Evolutionary conservation across 2,888 invertebrate species (phyloP).

Genomic region (Rhodophaea formosa): DNA sequence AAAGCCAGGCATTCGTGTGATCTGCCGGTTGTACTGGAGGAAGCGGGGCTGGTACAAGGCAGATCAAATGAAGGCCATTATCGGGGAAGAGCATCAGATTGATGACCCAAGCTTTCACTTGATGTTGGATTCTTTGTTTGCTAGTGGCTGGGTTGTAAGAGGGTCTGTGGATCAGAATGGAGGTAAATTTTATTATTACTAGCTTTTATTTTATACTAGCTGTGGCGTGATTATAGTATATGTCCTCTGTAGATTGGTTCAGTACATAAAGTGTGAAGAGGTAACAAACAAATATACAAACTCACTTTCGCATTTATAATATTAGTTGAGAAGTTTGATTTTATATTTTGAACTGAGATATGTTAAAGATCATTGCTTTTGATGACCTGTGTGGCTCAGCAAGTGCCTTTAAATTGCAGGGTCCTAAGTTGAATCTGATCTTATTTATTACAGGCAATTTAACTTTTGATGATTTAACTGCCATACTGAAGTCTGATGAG

Average conservation of each 20-base stretch:
- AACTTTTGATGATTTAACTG: slow-evolving; percentile 33
- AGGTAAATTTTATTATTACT: slow-evolving; percentile 26
- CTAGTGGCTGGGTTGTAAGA: slow-evolving; percentile 41
- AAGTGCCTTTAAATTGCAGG: too few relatives aligned
- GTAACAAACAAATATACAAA: too few relatives aligned
- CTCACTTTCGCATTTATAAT: too few relatives aligned
- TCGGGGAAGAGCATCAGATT: slow-evolving; percentile 27
- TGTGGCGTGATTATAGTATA: too few relatives aligned
- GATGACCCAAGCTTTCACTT: slow-evolving; percentile 36
- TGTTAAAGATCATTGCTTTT: too few relatives aligned
- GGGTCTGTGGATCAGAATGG: slow-evolving; percentile 20
- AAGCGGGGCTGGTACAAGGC: slow-evolving; percentile 56
- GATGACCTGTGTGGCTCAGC: too few relatives aligned
- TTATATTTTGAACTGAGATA: too few relatives aligned
- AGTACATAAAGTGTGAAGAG: too few relatives aligned
- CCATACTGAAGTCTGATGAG: slow-evolving; percentile 50
- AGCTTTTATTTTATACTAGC: too few relatives aligned
- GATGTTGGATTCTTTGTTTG: slow-evolving; percentile 45
- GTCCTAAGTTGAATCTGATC: background rate
- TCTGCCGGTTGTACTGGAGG: slow-evolving; percentile 67
- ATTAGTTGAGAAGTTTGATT: too few relatives aligned
- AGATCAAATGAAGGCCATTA: slow-evolving; percentile 42
- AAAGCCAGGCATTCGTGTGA: slow-evolving; percentile 52
- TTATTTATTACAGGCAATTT: slow-evolving; percentile 22
- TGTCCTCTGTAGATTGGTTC: too few relatives aligned